Base-by-base conservation (phyloP, 1,140 invertebrate genomes). In the Zaprionus ornatus region DNA sequence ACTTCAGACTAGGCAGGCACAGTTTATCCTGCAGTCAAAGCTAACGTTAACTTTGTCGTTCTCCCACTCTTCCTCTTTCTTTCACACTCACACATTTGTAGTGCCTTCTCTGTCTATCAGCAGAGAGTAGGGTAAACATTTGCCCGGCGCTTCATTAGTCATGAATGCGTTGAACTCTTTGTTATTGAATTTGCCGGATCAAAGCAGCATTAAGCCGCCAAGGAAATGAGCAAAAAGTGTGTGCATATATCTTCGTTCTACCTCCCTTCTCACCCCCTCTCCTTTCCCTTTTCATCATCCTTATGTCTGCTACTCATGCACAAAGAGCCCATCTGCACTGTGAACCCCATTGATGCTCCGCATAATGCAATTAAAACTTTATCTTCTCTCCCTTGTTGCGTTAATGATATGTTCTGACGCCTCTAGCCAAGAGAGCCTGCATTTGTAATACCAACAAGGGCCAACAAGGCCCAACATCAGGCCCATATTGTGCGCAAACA, bases 151-250 rank as follows among this genome's bases (percentile, higher is more conserved):
- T 75, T 75, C 73, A 75, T 75, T 75, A 75, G 73, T 71, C 67
- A 54, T 50, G 40, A 70, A 65, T 45, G 67, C 73, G 67, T 71
- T 75, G 73, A 75, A 75, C 73, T 75, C 73, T 71, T 75, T 75
- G 73, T 75, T 71, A 75, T 75, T 71, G 73, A 71, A 75, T 75
- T 75, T 75, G 45, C 35, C 55, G 67, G 67, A 75, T 75, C 73
- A 75, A 75, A 75, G 73, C 19, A 17, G 54, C 73, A 48, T 50
- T 70, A 56, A 74, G 72, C 66, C 72, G 19, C 29, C 52, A 45
- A 32, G 59, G 35, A 70, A 75, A 63, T 63, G 52, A 63, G 62
- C 72, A 67, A 54, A 60, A 75, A 69, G 35, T 70, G 17, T 17
- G 21, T 50, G n/a, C 45, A 50, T 23, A 13, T 50, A 19, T 50